These are phyloP conservation scores for Ramphastos sulfuratus DNA, from an alignment of 2,113 vertebrate species.

Conservation along the genomic window DNA sequence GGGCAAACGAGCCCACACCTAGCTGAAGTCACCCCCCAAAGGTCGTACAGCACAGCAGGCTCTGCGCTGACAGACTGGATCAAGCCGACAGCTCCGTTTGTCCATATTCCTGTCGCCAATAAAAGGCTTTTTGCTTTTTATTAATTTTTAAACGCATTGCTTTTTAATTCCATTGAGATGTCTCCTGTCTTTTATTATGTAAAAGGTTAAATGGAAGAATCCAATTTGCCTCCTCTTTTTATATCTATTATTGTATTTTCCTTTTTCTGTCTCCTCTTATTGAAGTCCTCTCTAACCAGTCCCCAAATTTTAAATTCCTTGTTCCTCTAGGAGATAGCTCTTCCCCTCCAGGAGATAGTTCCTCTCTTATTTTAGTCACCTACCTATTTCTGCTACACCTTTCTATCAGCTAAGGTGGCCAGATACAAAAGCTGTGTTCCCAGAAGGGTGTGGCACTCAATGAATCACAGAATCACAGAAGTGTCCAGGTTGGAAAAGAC, in stretches of 20 bases:
- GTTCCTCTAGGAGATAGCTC: neutral
- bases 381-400: neutral
- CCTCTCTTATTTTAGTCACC: neutral
- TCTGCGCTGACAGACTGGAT: neutral
- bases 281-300: neutral
- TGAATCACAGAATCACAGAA: too few species aligned
- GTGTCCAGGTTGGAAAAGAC: too few species aligned
- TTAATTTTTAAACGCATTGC: constrained; percentile 20
- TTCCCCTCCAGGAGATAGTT: neutral
- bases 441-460: neutral
- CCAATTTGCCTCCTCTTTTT: constrained; percentile 37
- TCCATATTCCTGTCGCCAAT: constrained; percentile 6
- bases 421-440: neutral
- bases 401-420: neutral
- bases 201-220: constrained; percentile 57
- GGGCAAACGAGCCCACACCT: neutral
- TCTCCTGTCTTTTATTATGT: constrained; percentile 60
- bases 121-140: constrained; percentile 48
- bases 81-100: neutral
- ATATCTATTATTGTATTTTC: constrained; percentile 31
- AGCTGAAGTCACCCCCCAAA: neutral
- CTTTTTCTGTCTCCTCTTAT: constrained; percentile 31
- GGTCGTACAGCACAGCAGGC: neutral
- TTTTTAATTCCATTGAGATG: constrained; percentile 48
- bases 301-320: neutral